phyloP scores from a whole-genome alignment of 2,888 invertebrate species.

The Caenorhabditis wallacei region DNA sequence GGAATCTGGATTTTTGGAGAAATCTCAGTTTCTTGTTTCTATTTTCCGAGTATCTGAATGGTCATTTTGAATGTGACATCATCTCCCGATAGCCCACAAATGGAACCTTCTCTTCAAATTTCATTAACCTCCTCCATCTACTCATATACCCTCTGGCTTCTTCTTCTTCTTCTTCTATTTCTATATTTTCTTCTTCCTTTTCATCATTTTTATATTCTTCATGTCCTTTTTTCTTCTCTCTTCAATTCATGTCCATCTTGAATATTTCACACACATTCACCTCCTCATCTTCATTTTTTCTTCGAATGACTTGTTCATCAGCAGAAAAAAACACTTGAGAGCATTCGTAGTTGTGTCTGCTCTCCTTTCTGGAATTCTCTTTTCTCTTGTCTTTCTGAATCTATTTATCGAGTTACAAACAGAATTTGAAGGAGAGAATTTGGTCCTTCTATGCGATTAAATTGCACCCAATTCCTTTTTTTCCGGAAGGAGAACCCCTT shows the following conservation, averaged over 20 bases:
- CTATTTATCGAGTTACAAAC: constrained; percentile 54
- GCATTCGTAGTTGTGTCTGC: not conserved
- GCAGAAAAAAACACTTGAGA: constrained; percentile 44
- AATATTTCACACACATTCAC: constrained; percentile 45
- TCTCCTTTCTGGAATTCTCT: constrained; percentile 5
- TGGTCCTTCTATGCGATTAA: constrained; percentile 32
- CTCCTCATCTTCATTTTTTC: constrained; percentile 32
- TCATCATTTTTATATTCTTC: constrained; percentile 18
- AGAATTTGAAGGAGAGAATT: not conserved
- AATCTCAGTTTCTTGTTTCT: not conserved
- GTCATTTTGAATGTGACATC: not conserved
- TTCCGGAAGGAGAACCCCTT: constrained; percentile 19
- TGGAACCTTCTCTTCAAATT: constrained; percentile 28
- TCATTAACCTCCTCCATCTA: constrained; percentile 30
- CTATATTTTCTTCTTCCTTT: not conserved
- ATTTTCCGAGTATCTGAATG: not conserved
- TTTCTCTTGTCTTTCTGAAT: constrained; percentile 14
- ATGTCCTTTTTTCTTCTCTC: constrained; percentile 13
- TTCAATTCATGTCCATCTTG: constrained; percentile 43
- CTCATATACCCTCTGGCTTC: constrained; percentile 45
- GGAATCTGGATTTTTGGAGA: not conserved
- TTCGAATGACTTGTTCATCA: constrained; percentile 24
- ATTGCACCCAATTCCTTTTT: constrained; percentile 41
- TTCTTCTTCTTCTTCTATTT: constrained; percentile 21
- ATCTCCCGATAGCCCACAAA: not conserved